These are phyloP conservation scores for Tenodera sinensis DNA, from an alignment of 2,888 invertebrate genomes.

Conservation along the genomic window DNA sequence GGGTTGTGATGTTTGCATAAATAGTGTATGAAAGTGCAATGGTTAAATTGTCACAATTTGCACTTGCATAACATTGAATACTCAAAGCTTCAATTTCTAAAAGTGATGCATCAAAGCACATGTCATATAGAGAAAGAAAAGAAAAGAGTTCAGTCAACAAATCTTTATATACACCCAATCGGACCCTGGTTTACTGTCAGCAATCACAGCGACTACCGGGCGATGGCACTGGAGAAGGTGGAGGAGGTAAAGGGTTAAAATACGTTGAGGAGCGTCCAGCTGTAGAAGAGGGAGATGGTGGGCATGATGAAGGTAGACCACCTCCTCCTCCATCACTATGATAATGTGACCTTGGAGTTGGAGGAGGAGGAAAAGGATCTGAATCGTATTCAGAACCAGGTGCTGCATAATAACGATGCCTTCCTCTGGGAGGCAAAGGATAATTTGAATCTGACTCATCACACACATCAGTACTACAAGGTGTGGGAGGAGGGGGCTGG, in stretches of 20 bases:
- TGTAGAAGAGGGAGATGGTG: constrained; percentile 60
- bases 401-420: constrained; percentile 26
- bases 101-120: background rate
- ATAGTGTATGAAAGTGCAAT: background rate
- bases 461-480: constrained; percentile 91
- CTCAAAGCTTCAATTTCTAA: background rate
- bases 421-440: constrained; percentile 43
- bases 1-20: background rate
- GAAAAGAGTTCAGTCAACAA: background rate
- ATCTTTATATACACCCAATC: background rate
- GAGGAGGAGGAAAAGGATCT: constrained; percentile 72
- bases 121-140: background rate
- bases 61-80: background rate
- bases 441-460: constrained; percentile 81
- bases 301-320: constrained; percentile 55
- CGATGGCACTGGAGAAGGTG: constrained; percentile 74
- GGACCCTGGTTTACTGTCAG: constrained; percentile 26
- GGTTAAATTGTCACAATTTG: background rate
- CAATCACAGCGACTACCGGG: constrained; percentile 29
- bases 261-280: constrained; percentile 66
- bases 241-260: constrained; percentile 77
- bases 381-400: constrained; percentile 57
- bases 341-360: constrained; percentile 70
- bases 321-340: constrained; percentile 64
- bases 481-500: constrained; percentile 90